Evolutionary conservation across 2,888 invertebrate species (phyloP), one percentile per base, ranked within the genome.

Genomic region (Pristionchus entomophagus): DNA sequence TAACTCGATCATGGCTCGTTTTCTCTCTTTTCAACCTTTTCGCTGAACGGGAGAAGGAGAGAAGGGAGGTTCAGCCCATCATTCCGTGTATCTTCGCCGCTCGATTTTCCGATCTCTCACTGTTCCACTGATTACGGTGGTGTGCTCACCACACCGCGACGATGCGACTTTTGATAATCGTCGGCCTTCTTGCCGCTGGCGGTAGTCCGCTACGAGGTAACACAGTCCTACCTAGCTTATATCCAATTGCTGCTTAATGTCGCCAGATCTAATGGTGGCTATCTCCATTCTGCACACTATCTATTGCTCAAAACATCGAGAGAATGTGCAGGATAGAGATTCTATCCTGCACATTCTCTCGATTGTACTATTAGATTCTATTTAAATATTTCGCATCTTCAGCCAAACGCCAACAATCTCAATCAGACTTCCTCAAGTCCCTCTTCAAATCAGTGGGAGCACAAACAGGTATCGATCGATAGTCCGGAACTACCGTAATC

Each of bases 51-150:
- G n/a, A 56, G 56, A 45, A 45, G 45, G 45, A 10, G 45, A 45
- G 14, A 45, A 14, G 45, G 6, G 45, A 45, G 14, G 19, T 56
- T 56, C 56, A 10, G 22, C n/a, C 22, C 56, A 22, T 14, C n/a
- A n/a, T n/a, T n/a, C n/a, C n/a, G n/a, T n/a, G n/a, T n/a, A n/a
- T n/a, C n/a, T n/a, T 45, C 45, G 22, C n/a, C n/a, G 17, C 22
- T 73, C 73, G 73, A 73, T 73, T 38, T 73, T n/a, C 8, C 41
- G 73, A 73, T 73, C 73, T 73, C 73, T 41, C 65, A 29, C 29
- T 65, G 65, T 35, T 65, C 35, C 56, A 4, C 56, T 59, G 56
- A 17, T 59, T 12, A 26, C 56, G 65, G 35, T 65, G 65, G 65
- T 65, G 65, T 17, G 65, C 10, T 22, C 2, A 14, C 59, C 59